Evolutionary conservation across 1,140 invertebrate species (phyloP), one percentile per base, ranked within the genome.

Genomic region (Drosophila cardini): DNA sequence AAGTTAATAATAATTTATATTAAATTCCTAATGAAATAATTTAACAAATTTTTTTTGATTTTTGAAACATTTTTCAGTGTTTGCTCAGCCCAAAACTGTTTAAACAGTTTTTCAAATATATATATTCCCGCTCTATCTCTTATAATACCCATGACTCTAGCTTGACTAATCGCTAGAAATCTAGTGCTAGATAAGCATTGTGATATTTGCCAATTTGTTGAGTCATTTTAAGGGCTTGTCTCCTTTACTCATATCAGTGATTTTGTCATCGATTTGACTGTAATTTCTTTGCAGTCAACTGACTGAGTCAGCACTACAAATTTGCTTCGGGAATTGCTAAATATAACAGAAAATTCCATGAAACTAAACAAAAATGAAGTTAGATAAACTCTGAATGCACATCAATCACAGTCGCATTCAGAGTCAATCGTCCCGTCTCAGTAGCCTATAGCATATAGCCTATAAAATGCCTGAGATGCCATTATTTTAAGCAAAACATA

Each of bases 401-500:
- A 73, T 73, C 48, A 70, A 74, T 74, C 72, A 70, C 36, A 50
- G 16, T n/a, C n/a, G n/a, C 26, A 36, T 36, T 26, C 46, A 55
- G 65, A 63, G 36, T 13, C 45, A 63, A 26, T 13, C 45, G n/a
- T 62, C 43, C 46, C 60, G 70, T 30, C 11, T 18, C 36, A 34
- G 16, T 45, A 40, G 15, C n/a, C n/a, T n/a, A n/a, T n/a, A n/a
- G n/a, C n/a, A n/a, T n/a, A n/a, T n/a, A n/a, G 5, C 13, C 21
- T 53, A 67, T 67, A 60, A 67, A 72, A 58, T 56, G 64, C 43
- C 21, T 7, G 53, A 40, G 55, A 46, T 65, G 64, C 55, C 61
- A 67, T 72, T 76, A 76, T 76, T 81, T 81, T 81, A 83, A 64
- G 40, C 50, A 10, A 55, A 72, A 62, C 67, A 62, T 48, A 65